Conservation (phyloP, 92 coral and sea anemone species). For the Palythoa grandis region DNA sequence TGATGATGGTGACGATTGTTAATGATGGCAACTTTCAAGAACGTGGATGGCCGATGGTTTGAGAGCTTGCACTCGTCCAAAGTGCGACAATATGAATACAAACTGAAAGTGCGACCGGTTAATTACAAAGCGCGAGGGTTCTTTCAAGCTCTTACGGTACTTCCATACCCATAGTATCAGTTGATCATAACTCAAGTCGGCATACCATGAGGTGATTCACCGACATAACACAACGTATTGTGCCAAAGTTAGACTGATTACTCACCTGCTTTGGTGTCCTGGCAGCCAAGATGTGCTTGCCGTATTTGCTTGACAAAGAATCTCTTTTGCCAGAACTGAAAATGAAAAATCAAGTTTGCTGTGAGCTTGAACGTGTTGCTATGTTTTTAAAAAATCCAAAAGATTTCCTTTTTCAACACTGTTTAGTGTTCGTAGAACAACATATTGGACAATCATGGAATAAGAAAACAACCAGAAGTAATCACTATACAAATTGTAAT, state of each 20-base stretch:
- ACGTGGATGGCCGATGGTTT: not conserved
- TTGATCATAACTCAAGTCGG: not conserved
- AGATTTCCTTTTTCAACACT: no score
- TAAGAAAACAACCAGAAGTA: not conserved
- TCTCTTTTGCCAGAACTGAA: conserved; percentile 73
- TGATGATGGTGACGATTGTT: no score
- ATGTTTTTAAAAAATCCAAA: no score
- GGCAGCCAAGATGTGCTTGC: conserved; percentile 81
- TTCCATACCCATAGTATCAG: not conserved
- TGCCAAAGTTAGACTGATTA: not conserved
- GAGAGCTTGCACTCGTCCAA: not conserved
- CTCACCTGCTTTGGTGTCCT: conserved; percentile 79
- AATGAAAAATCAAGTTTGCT: not conserved
- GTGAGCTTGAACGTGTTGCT: not conserved
- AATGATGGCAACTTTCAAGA: no score
- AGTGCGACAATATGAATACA: not conserved
- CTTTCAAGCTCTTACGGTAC: no score
- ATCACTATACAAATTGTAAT: not conserved
- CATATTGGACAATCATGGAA: not conserved
- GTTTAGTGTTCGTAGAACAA: no score
- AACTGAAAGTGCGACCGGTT: no score
- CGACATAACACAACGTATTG: no score
- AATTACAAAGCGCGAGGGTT: no score
- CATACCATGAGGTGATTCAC: no score
- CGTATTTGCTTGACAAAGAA: conserved; percentile 65